Conservation (phyloP, 2,113 vertebrate species). For the Tringa solitaria region DNA sequence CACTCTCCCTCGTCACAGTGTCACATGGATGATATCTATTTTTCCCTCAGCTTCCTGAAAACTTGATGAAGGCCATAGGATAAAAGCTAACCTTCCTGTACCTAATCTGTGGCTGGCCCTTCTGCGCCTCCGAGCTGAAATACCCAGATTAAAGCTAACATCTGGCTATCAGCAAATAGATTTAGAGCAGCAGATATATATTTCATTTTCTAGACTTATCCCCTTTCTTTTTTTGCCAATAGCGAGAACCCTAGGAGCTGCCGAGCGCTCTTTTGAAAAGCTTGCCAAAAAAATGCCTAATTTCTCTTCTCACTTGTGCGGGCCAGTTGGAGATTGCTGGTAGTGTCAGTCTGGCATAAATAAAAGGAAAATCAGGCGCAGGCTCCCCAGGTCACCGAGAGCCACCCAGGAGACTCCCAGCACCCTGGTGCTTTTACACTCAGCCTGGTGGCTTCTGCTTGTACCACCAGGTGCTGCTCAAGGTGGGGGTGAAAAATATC, state of each 20-base stretch:
- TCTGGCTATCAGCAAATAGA: constrained; percentile 45
- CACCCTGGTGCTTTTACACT: background rate
- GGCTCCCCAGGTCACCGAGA: background rate
- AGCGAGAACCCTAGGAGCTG: background rate
- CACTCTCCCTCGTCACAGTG: background rate
- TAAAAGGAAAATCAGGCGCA: background rate
- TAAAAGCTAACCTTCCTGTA: background rate
- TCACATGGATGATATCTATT: background rate
- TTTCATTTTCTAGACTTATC: constrained; percentile 38
- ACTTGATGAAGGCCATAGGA: background rate
- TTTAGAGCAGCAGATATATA: constrained; percentile 7
- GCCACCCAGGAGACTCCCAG: background rate
- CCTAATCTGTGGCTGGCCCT: background rate
- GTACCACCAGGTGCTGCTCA: background rate
- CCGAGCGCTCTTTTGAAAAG: constrained; percentile 25
- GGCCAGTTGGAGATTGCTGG: background rate
- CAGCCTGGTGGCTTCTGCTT: background rate
- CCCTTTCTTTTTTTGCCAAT: constrained; percentile 49
- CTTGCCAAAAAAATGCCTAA: background rate
- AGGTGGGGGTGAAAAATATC: background rate
- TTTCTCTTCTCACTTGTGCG: constrained; percentile 6
- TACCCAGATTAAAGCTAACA: constrained; percentile 8
- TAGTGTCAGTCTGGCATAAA: background rate
- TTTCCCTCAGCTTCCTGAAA: background rate
- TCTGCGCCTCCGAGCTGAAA: background rate